A percentile compares a stretch with the other conserved stretches of the same genome.
Conservation (phyloP, 2,888 invertebrate genomes). For the Drosophila basisetae region DNA sequence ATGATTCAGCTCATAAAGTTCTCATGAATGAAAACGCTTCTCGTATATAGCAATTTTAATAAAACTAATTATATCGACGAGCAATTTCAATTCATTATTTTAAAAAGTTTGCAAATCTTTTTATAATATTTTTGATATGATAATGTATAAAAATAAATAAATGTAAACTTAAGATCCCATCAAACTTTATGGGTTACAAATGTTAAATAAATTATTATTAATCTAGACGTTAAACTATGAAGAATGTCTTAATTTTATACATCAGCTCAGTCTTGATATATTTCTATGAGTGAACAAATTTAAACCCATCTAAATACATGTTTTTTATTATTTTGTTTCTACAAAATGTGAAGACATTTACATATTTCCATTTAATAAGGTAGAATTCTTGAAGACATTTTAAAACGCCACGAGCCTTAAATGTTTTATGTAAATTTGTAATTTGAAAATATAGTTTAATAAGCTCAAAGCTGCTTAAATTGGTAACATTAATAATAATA, state of each 20-base stretch:
- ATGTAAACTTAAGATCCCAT: no score
- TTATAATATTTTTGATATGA: neutral
- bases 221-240: neutral
- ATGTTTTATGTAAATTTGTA: neutral
- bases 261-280: neutral
- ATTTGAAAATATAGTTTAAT: neutral
- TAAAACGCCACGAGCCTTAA: no score
- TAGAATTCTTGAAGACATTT: no score
- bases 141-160: neutral
- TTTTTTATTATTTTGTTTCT: no score
- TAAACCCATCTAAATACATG: neutral
- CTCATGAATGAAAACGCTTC: neutral
- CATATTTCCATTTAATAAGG: no score
- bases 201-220: neutral
- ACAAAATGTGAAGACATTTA: no score
- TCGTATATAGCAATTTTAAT: neutral
- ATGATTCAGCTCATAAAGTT: neutral
- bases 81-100: neutral
- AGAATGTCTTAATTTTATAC: rapidly evolving
- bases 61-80: neutral
- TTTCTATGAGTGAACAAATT: neutral
- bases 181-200: no score
- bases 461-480: neutral
- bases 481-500: neutral
- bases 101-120: neutral